These are phyloP conservation scores for Urosaurus nigricauda DNA, from an alignment of 2,797 vertebrate genomes.

Conservation along the genomic window DNA sequence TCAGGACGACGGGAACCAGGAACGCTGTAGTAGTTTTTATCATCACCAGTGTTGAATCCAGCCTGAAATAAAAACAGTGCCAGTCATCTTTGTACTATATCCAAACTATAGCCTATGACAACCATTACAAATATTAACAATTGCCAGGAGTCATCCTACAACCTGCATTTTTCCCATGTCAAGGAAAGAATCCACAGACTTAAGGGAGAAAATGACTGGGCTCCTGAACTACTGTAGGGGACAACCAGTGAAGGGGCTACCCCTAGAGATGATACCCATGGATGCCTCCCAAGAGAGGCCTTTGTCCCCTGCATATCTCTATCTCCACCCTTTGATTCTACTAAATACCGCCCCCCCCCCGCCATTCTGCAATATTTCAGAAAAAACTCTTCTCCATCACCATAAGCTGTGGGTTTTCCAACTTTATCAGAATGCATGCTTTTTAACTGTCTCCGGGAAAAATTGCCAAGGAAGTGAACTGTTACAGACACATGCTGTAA, in stretches of 20 bases:
- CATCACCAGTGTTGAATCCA: slow-evolving; percentile 52
- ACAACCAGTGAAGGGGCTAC: not conserved
- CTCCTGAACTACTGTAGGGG: not conserved
- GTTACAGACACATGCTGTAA: too few relatives aligned
- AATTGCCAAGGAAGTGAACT: too few relatives aligned
- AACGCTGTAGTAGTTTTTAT: slow-evolving; percentile 52
- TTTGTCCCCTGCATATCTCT: not conserved
- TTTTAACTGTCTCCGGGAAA: too few relatives aligned
- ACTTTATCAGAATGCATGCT: not conserved
- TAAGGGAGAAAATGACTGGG: not conserved
- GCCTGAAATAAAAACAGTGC: slow-evolving; percentile 18
- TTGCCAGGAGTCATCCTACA: not conserved
- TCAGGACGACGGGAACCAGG: not conserved
- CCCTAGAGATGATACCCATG: not conserved
- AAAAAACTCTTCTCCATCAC: not conserved
- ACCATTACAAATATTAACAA: not conserved
- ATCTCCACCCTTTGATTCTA: too few relatives aligned
- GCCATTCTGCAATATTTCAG: not conserved
- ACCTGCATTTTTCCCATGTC: too few relatives aligned
- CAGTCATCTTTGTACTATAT: not conserved
- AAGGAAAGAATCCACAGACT: not conserved
- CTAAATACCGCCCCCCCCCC: too few relatives aligned
- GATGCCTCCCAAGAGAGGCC: not conserved
- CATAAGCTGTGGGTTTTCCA: not conserved
- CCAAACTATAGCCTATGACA: not conserved